Evolutionary conservation across 2,797 vertebrate genomes (phyloP), one percentile per base, ranked within the genome.

Genomic region (Lepilemur septentrionalis): DNA sequence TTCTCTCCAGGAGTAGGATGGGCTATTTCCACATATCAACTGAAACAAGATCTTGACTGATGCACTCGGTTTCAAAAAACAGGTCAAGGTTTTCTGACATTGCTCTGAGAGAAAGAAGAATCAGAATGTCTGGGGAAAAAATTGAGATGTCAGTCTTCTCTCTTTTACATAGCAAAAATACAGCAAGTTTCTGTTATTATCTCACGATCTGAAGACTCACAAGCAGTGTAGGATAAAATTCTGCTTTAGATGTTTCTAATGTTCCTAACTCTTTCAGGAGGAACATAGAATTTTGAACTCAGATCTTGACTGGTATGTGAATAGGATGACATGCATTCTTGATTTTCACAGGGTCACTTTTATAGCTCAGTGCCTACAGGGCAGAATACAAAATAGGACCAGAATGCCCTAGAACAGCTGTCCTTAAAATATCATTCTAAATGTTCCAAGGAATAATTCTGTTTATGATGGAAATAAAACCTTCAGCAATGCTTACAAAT

Each of bases 41-140:
- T 70, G 75, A 87, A 95, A 93, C 14, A 80, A 83, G 52, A 82
- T 92, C 95, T 95, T 92, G 61, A 95, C 88, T 43, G 73, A 94
- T 93, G 23, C 20, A 69, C n/a, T 57, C 67, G 63, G 59, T 94
- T 95, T 92, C 50, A 85, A 67, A 94, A 93, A 96, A 41, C 38
- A 90, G 94, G 95, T 93, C 94, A 97, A 95, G 82, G 75, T 96
- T 95, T 95, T 84, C 89, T 93, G 96, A 97, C 69, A 90, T 72
- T 93, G 84, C 90, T 93, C 50, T 92, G 87, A 90, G 32, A 95
- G 81, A 69, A 92, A 90, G 65, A 70, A 15, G 78, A 97, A 95
- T 93, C 67, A 73, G 82, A 79, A 63, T 83, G n/a, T 79, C 80
- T 67, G 65, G 76, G 43, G 61, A 87, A 97, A 93, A 96, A 89